Percentiles rank a stretch among this genome's conserved stretches.
Evolutionary conservation across 1,140 invertebrate species (phyloP).

Genomic region (Hylyphantes graminicola): DNA sequence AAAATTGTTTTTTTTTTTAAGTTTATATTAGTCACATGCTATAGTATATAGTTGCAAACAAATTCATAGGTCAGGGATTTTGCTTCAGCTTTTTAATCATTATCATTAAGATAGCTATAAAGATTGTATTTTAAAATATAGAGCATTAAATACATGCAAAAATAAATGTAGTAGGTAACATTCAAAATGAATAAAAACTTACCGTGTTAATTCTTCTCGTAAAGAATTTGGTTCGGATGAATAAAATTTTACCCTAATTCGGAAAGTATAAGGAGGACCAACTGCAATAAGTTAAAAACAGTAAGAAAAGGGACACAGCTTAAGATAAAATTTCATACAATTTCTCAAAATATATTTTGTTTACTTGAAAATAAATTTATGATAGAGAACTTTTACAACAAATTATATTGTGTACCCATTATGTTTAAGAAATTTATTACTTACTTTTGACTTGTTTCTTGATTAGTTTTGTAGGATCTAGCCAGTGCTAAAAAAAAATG

Average conservation of each 20-base stretch:
- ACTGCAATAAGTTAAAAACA: slow-evolving; percentile 39
- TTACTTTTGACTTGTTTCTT: slow-evolving; percentile 94
- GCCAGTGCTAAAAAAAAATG: slow-evolving; percentile 81
- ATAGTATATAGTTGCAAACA: not conserved
- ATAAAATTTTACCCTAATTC: slow-evolving; percentile 98
- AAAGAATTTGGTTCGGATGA: slow-evolving; percentile 96
- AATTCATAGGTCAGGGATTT: not conserved
- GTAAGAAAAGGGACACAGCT: not conserved
- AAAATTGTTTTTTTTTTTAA: too few species aligned
- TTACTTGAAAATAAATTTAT: not conserved
- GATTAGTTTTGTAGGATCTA: slow-evolving; percentile 96
- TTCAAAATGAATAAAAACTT: slow-evolving; percentile 19
- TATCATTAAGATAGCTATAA: too few species aligned
- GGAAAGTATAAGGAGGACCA: slow-evolving; percentile 86
- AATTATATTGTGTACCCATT: not conserved
- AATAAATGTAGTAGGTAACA: not conserved
- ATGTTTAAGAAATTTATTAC: not conserved
- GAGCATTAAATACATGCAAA: not conserved
- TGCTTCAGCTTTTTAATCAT: not conserved
- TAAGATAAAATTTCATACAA: not conserved
- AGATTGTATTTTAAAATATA: not conserved
- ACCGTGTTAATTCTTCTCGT: slow-evolving; percentile 90
- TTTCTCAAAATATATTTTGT: not conserved
- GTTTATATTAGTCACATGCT: not conserved
- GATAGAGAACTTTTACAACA: not conserved